Conservation (phyloP, 2,888 invertebrate species). For the Lasioglossum leucozonium region DNA sequence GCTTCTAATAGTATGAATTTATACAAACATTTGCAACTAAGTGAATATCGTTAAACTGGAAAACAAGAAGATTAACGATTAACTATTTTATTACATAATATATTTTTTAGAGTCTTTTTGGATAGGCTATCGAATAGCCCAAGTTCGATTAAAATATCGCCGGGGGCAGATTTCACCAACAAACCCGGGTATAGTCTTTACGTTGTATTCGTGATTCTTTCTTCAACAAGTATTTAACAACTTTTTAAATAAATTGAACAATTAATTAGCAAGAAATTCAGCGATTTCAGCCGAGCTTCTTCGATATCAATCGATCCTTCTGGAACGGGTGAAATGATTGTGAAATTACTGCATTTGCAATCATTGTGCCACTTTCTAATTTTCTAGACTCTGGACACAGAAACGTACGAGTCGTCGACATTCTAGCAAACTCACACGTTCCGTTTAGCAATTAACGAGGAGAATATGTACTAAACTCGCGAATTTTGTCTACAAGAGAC, state of each 20-base stretch:
- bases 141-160: too few species aligned
- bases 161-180: too few species aligned
- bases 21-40: background rate
- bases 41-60: background rate
- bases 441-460: background rate
- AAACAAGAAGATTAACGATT: background rate
- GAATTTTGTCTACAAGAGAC: constrained; percentile 61
- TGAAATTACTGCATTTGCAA: background rate
- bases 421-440: background rate
- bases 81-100: too few species aligned
- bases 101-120: too few species aligned
- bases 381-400: background rate
- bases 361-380: background rate
- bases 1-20: background rate
- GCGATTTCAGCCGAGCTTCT: background rate
- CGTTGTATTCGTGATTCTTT: background rate
- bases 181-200: too few species aligned
- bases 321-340: background rate
- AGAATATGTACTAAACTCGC: background rate
- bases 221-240: background rate
- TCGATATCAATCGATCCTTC: background rate
- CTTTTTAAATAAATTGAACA: background rate
- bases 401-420: background rate
- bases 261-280: background rate
- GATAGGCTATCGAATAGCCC: too few species aligned